Base-by-base conservation (phyloP, 2,888 invertebrate genomes). In the Rosalia funebris region DNA sequence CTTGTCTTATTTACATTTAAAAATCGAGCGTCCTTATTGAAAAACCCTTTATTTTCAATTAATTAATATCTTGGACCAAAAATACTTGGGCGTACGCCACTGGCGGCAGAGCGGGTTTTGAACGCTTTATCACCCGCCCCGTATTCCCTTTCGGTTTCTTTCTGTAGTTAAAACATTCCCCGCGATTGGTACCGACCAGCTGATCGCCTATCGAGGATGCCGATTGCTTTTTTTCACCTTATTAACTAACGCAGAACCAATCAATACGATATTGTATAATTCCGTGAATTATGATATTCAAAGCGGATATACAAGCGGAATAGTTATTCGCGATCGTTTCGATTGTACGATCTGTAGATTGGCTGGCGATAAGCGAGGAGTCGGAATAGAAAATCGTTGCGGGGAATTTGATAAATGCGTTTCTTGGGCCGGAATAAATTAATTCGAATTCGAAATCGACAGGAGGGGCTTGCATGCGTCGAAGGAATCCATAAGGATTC, bases 141-240 rank as follows among this genome's bases (percentile, higher is more conserved):
- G n/a, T n/a, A n/a, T n/a, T n/a, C n/a, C n/a, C n/a, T n/a, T n/a
- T n/a, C n/a, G n/a, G n/a, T n/a, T n/a, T n/a, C n/a, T n/a, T n/a
- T n/a, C n/a, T n/a, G n/a, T n/a, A 34, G 34, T 57, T 41, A 16
- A 50, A 50, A 32, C 36, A 53, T 45, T 53, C 12, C 20, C 36
- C 52, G 58, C 42, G 53, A 37, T 53, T 58, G 58, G 58, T 58
- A 58, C 58, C 58, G 37, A 45, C 19, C 16, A 16, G 19, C 36
- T 58, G 39, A 37, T 58, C 36, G 37, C 36, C 32, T 19, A 50
- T 53, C 45, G 37, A 17, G 31, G 42, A 57, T 57, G 32, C 44
- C 44, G 41, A 34, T 50, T 50, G 36, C 14, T 10, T 36, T 56
- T 56, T 57, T 50, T 57, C 37, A 36, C 12, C 1, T 31, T 39